These are phyloP conservation scores for Dromaius novaehollandiae DNA, from an alignment of 2,113 vertebrate species.

Conservation along the genomic window DNA sequence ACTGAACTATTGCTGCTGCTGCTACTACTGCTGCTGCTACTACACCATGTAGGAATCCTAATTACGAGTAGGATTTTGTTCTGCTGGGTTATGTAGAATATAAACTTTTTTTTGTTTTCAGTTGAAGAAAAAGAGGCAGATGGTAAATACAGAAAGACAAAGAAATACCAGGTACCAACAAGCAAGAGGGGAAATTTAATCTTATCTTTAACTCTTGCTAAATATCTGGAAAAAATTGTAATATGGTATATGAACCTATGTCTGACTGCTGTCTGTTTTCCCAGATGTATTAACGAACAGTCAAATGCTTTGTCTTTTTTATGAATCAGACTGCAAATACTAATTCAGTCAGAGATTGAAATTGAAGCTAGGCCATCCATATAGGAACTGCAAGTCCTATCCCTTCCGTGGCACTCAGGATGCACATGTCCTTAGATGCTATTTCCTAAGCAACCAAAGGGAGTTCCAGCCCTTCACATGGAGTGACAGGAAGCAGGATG, in stretches of 20 bases:
- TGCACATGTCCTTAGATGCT: neutral
- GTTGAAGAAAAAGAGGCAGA: neutral
- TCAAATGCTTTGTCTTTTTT: neutral
- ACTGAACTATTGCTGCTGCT: neutral
- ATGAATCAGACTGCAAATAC: neutral
- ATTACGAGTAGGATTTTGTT: neutral
- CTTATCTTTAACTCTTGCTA: neutral
- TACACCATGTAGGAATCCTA: neutral
- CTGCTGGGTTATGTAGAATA: neutral
- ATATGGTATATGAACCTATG: no score
- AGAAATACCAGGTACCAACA: neutral
- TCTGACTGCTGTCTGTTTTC: neutral
- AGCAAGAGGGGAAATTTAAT: neutral
- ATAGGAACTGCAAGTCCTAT: accelerated
- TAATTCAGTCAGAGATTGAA: neutral
- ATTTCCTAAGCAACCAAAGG: neutral
- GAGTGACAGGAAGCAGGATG: neutral
- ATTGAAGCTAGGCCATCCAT: accelerated
- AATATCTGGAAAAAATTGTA: neutral
- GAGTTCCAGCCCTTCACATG: neutral
- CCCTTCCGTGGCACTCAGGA: neutral
- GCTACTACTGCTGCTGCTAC: neutral
- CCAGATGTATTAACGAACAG: neutral
- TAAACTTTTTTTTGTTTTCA: neutral
- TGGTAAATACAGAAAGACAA: neutral